Evolutionary conservation across 37 sponge, comb jelly and placozoan species (phyloP), one percentile per base, ranked within the genome.

Genomic region (Eunapius fragilis): DNA sequence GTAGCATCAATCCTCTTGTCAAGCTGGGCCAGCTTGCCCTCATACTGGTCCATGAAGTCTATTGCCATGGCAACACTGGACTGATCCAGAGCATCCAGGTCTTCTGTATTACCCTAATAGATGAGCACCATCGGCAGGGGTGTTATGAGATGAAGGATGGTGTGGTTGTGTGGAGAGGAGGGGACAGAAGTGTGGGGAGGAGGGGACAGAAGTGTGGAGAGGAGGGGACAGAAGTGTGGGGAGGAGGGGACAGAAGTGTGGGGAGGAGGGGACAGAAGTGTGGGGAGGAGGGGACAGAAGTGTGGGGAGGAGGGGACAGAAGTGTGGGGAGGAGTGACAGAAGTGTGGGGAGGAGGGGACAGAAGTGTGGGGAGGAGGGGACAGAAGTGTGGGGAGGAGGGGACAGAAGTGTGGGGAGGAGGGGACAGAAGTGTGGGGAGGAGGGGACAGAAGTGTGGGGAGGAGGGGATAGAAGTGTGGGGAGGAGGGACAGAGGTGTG

Each of bases 11-110:
- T 73, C 24, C 87, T 73, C 25, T 25, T 17, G 68, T 87, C 87
- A 30, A 87, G 67, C 10, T 71, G 69, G 24, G 75, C 32, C 13
- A 72, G 13, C 74, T 80, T 79, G 41, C 41, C 75, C 84, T 84
- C 84, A 24, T 71, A 37, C 70, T 71, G 70, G 49, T 86, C 79
- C 47, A 86, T 73, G 72, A 86, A 86, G 2, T 77, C 86, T 45
- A 86, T 75, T 32, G 78, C 78, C 23, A 68, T 69, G 25, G 84
- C 11, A 11, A 84, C 76, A 23, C 14, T 76, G 25, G 23, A 68
- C 68, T 67, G 45, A 37, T 75, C 68, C 76, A 84, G 41, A 41
- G 41, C 41, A 41, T 41, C 41, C 41, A 41, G 41, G 41, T 41
- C 41, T 41, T 41, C 41, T 41, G 6, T 41, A 6, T 6, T 41